Evolutionary conservation across 2,888 invertebrate species (phyloP).

Genomic region (Hemicrepidius hirtus): DNA sequence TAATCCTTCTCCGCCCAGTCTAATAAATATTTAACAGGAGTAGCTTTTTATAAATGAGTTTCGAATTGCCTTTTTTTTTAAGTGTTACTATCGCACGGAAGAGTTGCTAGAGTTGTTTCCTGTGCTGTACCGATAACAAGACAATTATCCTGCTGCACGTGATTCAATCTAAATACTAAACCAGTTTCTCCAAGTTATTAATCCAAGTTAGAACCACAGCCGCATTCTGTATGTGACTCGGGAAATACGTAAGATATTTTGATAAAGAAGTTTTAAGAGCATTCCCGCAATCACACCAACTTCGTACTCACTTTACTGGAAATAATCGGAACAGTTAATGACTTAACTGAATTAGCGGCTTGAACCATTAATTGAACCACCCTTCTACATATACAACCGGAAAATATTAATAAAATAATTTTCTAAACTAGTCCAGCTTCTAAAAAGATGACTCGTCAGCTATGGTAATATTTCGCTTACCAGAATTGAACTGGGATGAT

Average conservation of each 20-base stretch:
- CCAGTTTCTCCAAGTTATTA: conserved; percentile 46
- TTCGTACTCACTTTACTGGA: conserved; percentile 27
- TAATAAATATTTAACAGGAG: conserved; percentile 51
- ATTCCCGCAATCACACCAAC: conserved; percentile 31
- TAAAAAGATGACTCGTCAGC: too few species aligned
- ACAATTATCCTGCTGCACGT: conserved; percentile 49
- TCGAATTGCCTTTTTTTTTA: conserved; percentile 44
- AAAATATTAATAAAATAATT: too few species aligned
- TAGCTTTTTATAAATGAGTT: conserved; percentile 43
- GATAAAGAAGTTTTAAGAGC: conserved; percentile 41
- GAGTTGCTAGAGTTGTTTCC: conserved; percentile 35
- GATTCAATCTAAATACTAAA: conserved; percentile 52
- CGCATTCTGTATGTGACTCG: conserved; percentile 40
- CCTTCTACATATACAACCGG: too few species aligned
- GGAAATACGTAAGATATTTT: conserved; percentile 40
- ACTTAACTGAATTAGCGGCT: conserved; percentile 26
- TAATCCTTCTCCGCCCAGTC: conserved; percentile 40
- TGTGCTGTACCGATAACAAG: conserved; percentile 49
- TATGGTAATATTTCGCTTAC: too few species aligned
- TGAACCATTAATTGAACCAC: not conserved
- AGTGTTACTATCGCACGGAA: conserved; percentile 22
- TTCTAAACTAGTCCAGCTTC: too few species aligned
- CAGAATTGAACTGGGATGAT: too few species aligned
- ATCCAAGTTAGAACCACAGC: conserved; percentile 43
- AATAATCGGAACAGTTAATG: conserved; percentile 35